These are phyloP conservation scores for Macrosteles quadrilineatus DNA, from an alignment of 1,140 invertebrate species.

Conservation along the genomic window DNA sequence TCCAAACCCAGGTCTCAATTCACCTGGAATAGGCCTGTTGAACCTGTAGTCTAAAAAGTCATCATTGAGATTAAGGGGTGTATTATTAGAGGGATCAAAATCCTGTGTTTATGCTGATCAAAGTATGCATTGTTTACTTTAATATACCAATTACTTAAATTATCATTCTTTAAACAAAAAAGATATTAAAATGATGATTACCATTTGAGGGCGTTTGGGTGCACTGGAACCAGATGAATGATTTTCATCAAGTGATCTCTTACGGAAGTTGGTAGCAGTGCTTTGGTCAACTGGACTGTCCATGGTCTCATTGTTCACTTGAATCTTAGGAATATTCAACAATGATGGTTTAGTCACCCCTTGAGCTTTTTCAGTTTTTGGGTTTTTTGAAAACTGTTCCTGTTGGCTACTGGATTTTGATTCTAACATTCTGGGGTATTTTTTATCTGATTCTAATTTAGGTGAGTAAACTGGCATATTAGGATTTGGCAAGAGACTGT, in stretches of 20 bases:
- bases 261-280: not conserved
- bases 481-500: constrained; percentile 33
- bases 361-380: not conserved
- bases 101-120: too few species aligned
- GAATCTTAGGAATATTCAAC: not conserved
- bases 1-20: too few species aligned
- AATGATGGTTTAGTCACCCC: not conserved
- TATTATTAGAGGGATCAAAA: too few species aligned
- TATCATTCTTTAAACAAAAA: too few species aligned
- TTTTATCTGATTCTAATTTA: constrained; percentile 6
- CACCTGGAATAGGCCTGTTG: too few species aligned
- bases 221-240: not conserved
- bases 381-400: not conserved
- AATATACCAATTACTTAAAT: too few species aligned
- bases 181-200: too few species aligned
- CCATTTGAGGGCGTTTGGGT: too few species aligned
- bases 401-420: not conserved
- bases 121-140: too few species aligned
- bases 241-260: constrained; percentile 6
- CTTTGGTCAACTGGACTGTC: not conserved
- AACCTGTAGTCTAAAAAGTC: too few species aligned
- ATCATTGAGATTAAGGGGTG: too few species aligned
- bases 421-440: not conserved
- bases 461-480: constrained; percentile 8
- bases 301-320: constrained; percentile 13